Evolutionary conservation across 2,797 vertebrate species (phyloP), one percentile per base, ranked within the genome.

Genomic region (Rhyacichthys aspro): DNA sequence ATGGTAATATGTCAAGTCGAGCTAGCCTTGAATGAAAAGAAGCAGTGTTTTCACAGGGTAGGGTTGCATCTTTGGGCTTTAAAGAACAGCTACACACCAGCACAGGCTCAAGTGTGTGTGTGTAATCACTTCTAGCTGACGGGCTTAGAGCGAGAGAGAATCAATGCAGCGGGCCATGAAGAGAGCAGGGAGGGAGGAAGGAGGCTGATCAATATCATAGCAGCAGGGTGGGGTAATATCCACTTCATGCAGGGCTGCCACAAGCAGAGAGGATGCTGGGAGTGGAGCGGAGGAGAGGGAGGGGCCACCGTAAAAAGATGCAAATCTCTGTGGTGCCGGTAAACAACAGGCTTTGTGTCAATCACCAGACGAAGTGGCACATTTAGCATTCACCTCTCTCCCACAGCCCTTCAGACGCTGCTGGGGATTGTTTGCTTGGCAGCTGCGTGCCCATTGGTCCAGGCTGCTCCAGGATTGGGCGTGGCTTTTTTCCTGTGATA

Each of bases 151-250:
- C 72, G 86, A 87, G 75, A 76, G 70, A 70, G 70, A 86, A 90
- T 91, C 89, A 85, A 89, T 90, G 86, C 85, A 88, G 81, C 63
- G 72, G 78, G 82, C 80, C 88, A 82, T 85, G 86, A 87, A 81
- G 85, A 85, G 78, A 79, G 67, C 69, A 78, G 72, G 38, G 68
- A 57, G 69, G 57, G 74, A 74, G 78, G 79, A 77, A 71, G 79
- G 74, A 84, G 81, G 84, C 77, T 87, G 86, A 91, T 92, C 91
- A 81, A 92, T 92, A 90, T 89, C 88, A 81, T 78, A 86, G 86
- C 89, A 88, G 85, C 84, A 88, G 86, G 86, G 86, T 89, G 85
- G 87, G 86, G 90, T 88, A 86, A 89, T 88, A 80, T 91, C 86
- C 88, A 90, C 87, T 76, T 67, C 84, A 80, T 83, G 73, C 83